These are phyloP conservation scores for Acanthis flammea DNA, from an alignment of 2,797 vertebrate genomes.

Conservation along the genomic window DNA sequence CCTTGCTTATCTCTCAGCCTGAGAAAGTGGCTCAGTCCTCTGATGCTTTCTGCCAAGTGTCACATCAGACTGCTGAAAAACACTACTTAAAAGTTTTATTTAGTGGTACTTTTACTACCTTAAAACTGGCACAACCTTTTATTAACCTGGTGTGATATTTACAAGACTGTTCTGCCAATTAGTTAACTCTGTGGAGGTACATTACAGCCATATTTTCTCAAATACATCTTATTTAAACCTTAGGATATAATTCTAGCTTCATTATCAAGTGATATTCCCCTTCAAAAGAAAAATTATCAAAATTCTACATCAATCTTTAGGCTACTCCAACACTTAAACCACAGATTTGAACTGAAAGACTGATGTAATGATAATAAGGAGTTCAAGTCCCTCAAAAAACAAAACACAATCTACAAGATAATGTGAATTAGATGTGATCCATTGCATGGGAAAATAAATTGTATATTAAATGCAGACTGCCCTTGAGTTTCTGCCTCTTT, in stretches of 20 bases:
- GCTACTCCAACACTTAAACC: neutral
- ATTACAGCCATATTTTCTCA: neutral
- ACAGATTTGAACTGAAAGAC: neutral
- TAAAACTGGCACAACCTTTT: constrained; percentile 1
- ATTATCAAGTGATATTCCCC: neutral
- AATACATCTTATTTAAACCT: neutral
- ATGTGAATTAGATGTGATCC: rapidly evolving
- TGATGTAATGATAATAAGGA: neutral
- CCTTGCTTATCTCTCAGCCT: neutral
- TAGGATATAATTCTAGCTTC: neutral
- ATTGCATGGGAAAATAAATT: neutral
- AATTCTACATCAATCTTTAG: neutral
- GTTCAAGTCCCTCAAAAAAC: neutral
- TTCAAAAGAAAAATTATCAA: neutral
- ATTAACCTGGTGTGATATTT: constrained; percentile 11
- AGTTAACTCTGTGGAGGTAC: neutral
- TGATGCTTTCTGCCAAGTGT: neutral
- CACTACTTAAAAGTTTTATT: neutral
- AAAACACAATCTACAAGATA: rapidly evolving
- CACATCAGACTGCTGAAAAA: neutral
- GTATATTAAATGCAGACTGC: neutral
- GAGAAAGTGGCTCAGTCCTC: neutral
- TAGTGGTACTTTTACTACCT: neutral
- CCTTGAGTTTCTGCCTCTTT: neutral
- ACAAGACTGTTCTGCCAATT: neutral